Evolutionary conservation across 2,797 vertebrate species (phyloP).

Genomic region (Loriculus beryllinus): DNA sequence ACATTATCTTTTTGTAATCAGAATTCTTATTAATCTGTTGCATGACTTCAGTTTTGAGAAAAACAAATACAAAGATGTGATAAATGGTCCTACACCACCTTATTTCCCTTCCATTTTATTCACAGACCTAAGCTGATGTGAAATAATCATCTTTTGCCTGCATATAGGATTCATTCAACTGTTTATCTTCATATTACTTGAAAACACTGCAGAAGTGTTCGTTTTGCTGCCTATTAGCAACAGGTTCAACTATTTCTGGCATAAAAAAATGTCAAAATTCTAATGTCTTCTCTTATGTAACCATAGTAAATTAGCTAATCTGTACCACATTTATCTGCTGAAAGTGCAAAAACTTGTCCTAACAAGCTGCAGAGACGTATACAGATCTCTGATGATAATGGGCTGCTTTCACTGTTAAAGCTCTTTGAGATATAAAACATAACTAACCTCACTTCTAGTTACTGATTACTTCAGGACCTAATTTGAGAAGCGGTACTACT

Average conservation of each 20-base stretch:
- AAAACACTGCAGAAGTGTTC: neutral
- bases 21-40: neutral
- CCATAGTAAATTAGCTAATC: neutral
- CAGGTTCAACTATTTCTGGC: neutral
- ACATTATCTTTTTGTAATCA: neutral
- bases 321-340: neutral
- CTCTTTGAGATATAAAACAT: neutral
- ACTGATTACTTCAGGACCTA: neutral
- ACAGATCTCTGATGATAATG: slow-evolving; percentile 1
- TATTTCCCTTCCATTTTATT: neutral
- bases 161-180: neutral
- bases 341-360: neutral
- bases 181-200: neutral
- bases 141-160: neutral
- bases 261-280: neutral
- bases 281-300: neutral
- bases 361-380: neutral
- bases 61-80: neutral
- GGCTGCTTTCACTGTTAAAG: neutral
- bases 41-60: neutral
- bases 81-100: neutral
- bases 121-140: neutral
- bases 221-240: neutral
- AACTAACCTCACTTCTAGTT: neutral
- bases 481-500: neutral